phyloP scores from a whole-genome alignment of 2,797 vertebrate species.

The Danio choprae region DNA sequence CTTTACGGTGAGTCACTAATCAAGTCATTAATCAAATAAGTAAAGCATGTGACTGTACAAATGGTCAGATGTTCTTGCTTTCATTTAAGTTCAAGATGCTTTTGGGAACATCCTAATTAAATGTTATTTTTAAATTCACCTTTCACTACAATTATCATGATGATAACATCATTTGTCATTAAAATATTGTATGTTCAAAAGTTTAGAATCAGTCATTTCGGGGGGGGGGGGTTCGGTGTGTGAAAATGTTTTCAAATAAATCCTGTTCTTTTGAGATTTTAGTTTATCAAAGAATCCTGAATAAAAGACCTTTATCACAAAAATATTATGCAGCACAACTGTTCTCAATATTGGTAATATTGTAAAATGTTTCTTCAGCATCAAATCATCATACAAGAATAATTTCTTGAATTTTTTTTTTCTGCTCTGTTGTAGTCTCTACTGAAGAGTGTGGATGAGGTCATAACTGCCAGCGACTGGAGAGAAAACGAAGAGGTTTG shows the following conservation, averaged over 20 bases:
- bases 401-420: constrained; percentile 10
- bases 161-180: neutral
- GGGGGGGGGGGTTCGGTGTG: too few species aligned
- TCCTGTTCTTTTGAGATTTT: neutral
- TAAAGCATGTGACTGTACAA: neutral
- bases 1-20: neutral
- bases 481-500: constrained; percentile 72
- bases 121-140: neutral
- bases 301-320: neutral
- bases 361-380: neutral
- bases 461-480: constrained; percentile 77
- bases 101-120: neutral
- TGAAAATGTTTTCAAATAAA: too few species aligned
- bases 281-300: neutral
- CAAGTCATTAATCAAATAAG: neutral
- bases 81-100: neutral
- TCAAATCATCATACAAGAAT: neutral
- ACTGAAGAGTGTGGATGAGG: constrained; percentile 85
- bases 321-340: neutral
- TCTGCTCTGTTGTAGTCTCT: constrained; percentile 80
- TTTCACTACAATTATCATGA: neutral
- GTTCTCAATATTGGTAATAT: neutral
- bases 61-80: constrained; percentile 2
- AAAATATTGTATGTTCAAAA: neutral
- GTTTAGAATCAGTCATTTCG: neutral